These are phyloP conservation scores for Drosophila jambulina DNA, from an alignment of 1,140 invertebrate genomes.

Conservation along the genomic window DNA sequence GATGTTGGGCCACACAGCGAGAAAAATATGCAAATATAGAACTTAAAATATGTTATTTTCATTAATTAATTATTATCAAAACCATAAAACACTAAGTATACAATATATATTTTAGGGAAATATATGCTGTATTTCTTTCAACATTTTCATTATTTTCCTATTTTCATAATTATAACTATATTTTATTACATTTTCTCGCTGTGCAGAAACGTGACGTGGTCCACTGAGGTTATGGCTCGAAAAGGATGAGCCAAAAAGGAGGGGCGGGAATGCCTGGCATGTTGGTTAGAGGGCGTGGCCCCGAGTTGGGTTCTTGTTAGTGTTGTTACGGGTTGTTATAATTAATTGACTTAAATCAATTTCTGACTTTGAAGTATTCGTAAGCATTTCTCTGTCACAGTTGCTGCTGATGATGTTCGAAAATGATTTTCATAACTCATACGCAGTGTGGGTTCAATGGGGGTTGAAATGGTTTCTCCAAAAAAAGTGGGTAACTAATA, in stretches of 20 bases:
- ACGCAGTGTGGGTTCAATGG: slow-evolving; percentile 41
- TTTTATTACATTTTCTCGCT: background rate
- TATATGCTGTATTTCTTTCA: background rate
- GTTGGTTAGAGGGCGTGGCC: slow-evolving; percentile 21
- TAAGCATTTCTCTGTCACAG: slow-evolving; percentile 60
- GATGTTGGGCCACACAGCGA: slow-evolving; percentile 20
- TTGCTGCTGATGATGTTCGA: slow-evolving; percentile 48
- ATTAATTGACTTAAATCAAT: slow-evolving; percentile 84
- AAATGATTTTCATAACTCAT: slow-evolving; percentile 79
- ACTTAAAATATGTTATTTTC: no score
- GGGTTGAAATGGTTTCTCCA: slow-evolving; percentile 8
- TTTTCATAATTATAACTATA: background rate
- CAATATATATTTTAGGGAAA: background rate
- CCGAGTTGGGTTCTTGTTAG: slow-evolving; percentile 18
- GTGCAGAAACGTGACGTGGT: slow-evolving; percentile 26
- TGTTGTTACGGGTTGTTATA: slow-evolving; percentile 68
- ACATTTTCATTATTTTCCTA: no score
- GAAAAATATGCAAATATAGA: background rate
- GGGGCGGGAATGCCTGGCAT: background rate
- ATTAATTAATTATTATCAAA: no score
- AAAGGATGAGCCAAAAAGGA: slow-evolving; percentile 5
- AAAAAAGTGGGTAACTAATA: background rate
- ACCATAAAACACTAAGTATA: background rate
- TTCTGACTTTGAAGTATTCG: slow-evolving; percentile 81
- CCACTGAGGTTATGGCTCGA: background rate